Evolutionary conservation across 2,888 invertebrate species (phyloP).

Genomic region (Ganaspis brasiliensis): DNA sequence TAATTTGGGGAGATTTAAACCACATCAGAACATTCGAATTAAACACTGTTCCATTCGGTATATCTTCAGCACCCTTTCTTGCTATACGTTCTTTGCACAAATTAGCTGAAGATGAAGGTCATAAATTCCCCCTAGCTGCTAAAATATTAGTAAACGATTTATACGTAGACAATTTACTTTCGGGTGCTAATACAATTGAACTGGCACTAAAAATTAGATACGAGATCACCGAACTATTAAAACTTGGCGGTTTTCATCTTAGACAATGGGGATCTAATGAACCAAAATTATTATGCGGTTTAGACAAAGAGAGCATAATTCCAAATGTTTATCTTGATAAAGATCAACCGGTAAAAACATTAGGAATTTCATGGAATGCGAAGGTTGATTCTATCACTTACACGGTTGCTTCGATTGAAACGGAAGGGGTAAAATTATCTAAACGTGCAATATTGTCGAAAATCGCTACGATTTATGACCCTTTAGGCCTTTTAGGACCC

Average conservation of each 20-base stretch:
- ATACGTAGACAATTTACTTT: constrained; percentile 60
- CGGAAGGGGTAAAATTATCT: constrained; percentile 18
- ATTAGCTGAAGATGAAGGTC: constrained; percentile 53
- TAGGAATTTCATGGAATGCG: constrained; percentile 57
- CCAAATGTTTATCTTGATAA: constrained; percentile 44
- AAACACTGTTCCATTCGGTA: constrained; percentile 52
- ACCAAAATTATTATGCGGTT: constrained; percentile 40
- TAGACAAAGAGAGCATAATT: background rate
- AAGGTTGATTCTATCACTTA: constrained; percentile 52
- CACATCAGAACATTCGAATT: background rate
- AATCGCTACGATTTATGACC: constrained; percentile 63
- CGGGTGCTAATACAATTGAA: constrained; percentile 47
- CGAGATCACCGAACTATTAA: constrained; percentile 50
- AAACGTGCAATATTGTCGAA: constrained; percentile 61
- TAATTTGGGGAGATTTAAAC: background rate
- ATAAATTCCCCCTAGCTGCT: constrained; percentile 49
- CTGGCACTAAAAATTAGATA: constrained; percentile 48
- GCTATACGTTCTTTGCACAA: constrained; percentile 47
- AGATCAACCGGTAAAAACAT: constrained; percentile 49
- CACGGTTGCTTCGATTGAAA: constrained; percentile 41
- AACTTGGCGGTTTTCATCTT: constrained; percentile 56
- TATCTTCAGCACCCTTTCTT: constrained; percentile 46
- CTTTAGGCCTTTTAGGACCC: constrained; percentile 61
- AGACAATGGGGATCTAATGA: constrained; percentile 63
- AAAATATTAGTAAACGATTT: constrained; percentile 51